phyloP scores from a whole-genome alignment of 2,888 invertebrate species.

The Escarpia spicata region DNA sequence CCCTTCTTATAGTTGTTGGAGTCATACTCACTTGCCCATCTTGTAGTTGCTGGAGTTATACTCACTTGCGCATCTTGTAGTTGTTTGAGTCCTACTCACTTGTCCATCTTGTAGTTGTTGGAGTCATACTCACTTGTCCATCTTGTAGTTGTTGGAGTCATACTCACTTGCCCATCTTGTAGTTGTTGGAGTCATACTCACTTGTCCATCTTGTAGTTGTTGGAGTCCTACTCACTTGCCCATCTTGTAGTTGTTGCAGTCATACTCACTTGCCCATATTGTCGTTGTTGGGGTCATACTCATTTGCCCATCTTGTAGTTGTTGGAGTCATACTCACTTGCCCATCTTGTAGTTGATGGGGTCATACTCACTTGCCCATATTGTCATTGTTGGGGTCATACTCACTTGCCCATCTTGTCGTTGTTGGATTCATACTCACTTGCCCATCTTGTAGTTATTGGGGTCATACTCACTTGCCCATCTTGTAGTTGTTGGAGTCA shows the following conservation, averaged over 20 bases:
- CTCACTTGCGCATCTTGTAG: neutral
- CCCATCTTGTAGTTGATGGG: too few relatives aligned
- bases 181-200: too few relatives aligned
- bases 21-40: neutral
- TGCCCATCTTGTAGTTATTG: neutral
- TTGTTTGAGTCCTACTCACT: neutral
- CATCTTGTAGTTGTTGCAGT: too few relatives aligned
- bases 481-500: neutral
- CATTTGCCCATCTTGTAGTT: neutral
- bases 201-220: too few relatives aligned
- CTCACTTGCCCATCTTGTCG: neutral
- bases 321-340: too few relatives aligned
- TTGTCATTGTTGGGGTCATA: neutral
- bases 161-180: constrained; percentile 64
- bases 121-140: too few relatives aligned
- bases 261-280: neutral
- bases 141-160: constrained; percentile 54
- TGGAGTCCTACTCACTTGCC: neutral
- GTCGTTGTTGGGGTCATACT: neutral
- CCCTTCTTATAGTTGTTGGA: neutral
- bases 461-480: constrained; percentile 5
- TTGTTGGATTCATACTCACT: neutral
- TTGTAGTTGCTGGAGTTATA: neutral
- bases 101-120: neutral
- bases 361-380: neutral